phyloP scores from a whole-genome alignment of 2,888 invertebrate species.

The Dicycla oo region DNA sequence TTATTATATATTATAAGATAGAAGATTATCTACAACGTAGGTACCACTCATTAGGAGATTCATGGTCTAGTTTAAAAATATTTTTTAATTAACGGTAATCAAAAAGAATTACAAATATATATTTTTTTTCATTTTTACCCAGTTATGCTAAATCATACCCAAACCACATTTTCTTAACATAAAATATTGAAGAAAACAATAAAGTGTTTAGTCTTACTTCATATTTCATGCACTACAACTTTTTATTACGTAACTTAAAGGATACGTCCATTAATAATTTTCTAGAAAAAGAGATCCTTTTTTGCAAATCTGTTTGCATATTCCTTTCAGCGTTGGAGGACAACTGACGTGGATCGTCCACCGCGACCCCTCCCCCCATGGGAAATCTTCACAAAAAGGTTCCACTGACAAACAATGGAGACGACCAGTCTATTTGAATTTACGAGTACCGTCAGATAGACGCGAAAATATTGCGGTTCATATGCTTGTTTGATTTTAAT shows the following conservation, averaged over 20 bases:
- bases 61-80: neutral
- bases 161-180: neutral
- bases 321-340: constrained; percentile 76
- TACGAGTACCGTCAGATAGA: constrained; percentile 64
- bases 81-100: neutral
- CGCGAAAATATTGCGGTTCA: constrained; percentile 57
- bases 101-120: neutral
- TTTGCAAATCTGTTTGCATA: constrained; percentile 83
- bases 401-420: constrained; percentile 82
- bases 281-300: constrained; percentile 67
- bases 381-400: constrained; percentile 88
- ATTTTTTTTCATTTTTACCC: neutral
- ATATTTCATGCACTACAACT: constrained; percentile 38
- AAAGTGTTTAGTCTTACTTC: neutral
- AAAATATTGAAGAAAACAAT: neutral
- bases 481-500: constrained; percentile 60
- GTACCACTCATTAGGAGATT: neutral
- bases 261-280: constrained; percentile 68
- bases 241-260: constrained; percentile 44
- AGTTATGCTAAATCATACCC: neutral
- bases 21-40: neutral
- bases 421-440: constrained; percentile 76
- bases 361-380: constrained; percentile 76
- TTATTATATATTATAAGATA: neutral
- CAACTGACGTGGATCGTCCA: constrained; percentile 80